Percentiles rank a stretch among this genome's conserved stretches.
Evolutionary conservation across 2,113 vertebrate genomes (phyloP).

Genomic region (Xiphophorus couchianus): DNA sequence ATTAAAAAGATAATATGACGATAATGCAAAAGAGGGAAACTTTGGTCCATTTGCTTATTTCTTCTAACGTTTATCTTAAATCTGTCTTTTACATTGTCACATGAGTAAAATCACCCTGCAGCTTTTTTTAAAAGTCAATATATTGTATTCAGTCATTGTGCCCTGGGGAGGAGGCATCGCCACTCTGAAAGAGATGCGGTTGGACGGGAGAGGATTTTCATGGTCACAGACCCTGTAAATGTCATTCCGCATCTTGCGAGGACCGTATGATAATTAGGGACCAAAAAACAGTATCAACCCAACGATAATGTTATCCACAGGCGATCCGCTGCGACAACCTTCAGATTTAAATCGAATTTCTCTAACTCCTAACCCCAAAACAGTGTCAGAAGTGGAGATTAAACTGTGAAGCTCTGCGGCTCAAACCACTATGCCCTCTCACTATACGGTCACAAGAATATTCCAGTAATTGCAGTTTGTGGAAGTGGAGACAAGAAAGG

Average conservation of each 20-base stretch:
- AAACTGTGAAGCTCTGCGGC: conserved; percentile 31
- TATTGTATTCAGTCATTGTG: conserved; percentile 35
- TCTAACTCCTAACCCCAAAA: conserved; percentile 28
- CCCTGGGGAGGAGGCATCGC: conserved; percentile 37
- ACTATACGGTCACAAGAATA: conserved; percentile 25
- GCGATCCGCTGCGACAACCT: conserved; percentile 60
- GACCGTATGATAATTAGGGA: conserved; percentile 32
- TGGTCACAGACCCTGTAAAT: conserved; percentile 71
- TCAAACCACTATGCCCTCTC: conserved; percentile 33
- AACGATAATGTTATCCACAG: conserved; percentile 69
- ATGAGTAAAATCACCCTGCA: conserved; percentile 33
- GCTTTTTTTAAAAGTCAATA: conserved; percentile 36
- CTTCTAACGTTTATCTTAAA: not conserved
- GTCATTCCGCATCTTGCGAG: conserved; percentile 50
- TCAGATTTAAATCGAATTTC: conserved; percentile 66
- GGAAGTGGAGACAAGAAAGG: conserved; percentile 24
- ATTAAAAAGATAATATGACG: no score
- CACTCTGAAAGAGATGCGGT: conserved; percentile 44
- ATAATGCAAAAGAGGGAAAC: no score
- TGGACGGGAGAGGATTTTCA: conserved; percentile 61
- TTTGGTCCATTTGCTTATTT: not conserved
- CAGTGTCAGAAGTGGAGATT: conserved; percentile 40
- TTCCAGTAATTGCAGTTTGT: conserved; percentile 37
- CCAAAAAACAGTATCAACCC: conserved; percentile 46
- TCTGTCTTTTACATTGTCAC: not conserved